Conservation (phyloP, 2,113 vertebrate species). For the Ceyx cyanopectus region DNA sequence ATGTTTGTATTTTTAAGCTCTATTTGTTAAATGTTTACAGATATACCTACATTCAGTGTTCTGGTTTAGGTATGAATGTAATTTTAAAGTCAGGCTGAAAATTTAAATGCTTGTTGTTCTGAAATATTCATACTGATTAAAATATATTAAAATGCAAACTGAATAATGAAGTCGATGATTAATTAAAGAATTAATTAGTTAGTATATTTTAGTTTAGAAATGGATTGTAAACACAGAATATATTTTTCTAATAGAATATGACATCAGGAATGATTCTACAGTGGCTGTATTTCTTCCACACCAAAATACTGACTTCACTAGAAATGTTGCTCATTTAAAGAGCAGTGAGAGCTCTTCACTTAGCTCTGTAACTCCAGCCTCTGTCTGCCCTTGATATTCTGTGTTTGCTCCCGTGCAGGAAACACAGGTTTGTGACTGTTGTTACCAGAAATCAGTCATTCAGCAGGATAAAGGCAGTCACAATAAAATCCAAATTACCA, state of each 20-base stretch:
- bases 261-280: not conserved
- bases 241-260: not conserved
- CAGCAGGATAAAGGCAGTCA: not conserved
- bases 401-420: not conserved
- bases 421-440: not conserved
- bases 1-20: not conserved
- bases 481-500: not conserved
- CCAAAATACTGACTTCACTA: not conserved
- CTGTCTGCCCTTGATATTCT: not conserved
- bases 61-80: not conserved
- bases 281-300: not conserved
- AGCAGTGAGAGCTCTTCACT: not conserved
- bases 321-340: not conserved
- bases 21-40: not conserved
- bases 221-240: not conserved
- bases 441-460: not conserved
- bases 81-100: not conserved
- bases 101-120: not conserved
- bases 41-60: not conserved
- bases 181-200: not conserved
- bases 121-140: not conserved
- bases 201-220: not conserved
- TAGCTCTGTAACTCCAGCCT: not conserved
- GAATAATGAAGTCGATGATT: not conserved
- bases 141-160: not conserved